These are phyloP conservation scores for Leptothorax acervorum DNA, from an alignment of 2,888 invertebrate genomes.

Conservation along the genomic window DNA sequence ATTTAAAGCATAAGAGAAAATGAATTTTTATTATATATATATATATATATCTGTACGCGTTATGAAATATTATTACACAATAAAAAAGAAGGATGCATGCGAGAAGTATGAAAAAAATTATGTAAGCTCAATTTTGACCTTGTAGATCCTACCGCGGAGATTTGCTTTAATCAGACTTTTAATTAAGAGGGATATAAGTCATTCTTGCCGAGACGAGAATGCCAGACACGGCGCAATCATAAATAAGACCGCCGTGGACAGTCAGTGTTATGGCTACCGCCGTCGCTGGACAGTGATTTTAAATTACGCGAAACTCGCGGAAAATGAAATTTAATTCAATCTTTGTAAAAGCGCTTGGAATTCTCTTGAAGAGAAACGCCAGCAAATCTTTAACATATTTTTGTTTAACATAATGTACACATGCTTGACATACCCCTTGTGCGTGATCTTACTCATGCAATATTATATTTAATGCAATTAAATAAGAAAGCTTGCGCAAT, in stretches of 20 bases:
- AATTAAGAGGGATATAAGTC: constrained; percentile 59
- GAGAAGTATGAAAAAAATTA: not conserved
- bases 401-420: not conserved
- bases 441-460: not conserved
- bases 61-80: not conserved
- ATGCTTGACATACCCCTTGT: not conserved
- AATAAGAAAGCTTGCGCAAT: not conserved
- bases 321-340: constrained; percentile 67
- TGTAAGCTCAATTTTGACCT: not conserved
- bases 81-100: not conserved
- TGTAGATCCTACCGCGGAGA: not conserved
- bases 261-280: constrained; percentile 52
- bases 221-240: constrained; percentile 55
- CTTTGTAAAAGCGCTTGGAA: constrained; percentile 14
- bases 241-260: constrained; percentile 61
- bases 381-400: constrained; percentile 29
- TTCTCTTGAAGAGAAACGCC: not conserved
- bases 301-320: constrained; percentile 60
- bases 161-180: constrained; percentile 60
- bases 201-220: constrained; percentile 53
- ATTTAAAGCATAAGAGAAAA: not conserved
- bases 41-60: too few relatives aligned
- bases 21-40: not conserved
- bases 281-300: constrained; percentile 62
- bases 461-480: constrained; percentile 17